Evolutionary conservation across 1,140 invertebrate species (phyloP).

Genomic region (Amphibalanus amphitrite): DNA sequence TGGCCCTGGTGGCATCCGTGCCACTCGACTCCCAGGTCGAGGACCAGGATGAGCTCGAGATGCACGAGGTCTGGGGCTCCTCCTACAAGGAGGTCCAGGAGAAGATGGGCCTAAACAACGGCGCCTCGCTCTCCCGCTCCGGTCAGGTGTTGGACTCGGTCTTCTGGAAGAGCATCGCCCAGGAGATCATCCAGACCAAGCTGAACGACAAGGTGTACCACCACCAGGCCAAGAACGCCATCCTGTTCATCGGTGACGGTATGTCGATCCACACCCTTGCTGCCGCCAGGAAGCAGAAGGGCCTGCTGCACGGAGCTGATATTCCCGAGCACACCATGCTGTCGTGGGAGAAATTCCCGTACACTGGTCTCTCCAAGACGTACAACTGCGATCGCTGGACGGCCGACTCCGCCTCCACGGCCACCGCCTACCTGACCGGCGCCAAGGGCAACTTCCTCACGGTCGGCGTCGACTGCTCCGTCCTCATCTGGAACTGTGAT

Average conservation of each 20-base stretch:
- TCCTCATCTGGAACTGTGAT: slow-evolving; percentile 13
- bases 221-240: slow-evolving; percentile 42
- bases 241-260: slow-evolving; percentile 54
- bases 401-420: slow-evolving; percentile 72
- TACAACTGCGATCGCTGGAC: slow-evolving; percentile 18
- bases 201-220: background rate
- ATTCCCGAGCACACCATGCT: slow-evolving; percentile 36
- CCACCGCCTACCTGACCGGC: slow-evolving; percentile 68
- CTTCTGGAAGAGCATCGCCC: background rate
- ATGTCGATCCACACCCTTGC: background rate
- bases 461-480: slow-evolving; percentile 15
- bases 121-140: background rate
- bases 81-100: background rate
- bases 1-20: background rate
- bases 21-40: background rate
- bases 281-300: background rate
- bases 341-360: slow-evolving; percentile 17
- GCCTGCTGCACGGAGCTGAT: background rate
- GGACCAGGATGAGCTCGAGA: background rate
- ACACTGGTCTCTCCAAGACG: slow-evolving; percentile 17
- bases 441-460: slow-evolving; percentile 38
- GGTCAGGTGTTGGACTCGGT: background rate
- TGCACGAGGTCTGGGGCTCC: background rate
- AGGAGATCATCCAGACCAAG: background rate
- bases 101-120: background rate